These are phyloP conservation scores for Drosophila leontia DNA, from an alignment of 1,140 invertebrate species.

Conservation along the genomic window DNA sequence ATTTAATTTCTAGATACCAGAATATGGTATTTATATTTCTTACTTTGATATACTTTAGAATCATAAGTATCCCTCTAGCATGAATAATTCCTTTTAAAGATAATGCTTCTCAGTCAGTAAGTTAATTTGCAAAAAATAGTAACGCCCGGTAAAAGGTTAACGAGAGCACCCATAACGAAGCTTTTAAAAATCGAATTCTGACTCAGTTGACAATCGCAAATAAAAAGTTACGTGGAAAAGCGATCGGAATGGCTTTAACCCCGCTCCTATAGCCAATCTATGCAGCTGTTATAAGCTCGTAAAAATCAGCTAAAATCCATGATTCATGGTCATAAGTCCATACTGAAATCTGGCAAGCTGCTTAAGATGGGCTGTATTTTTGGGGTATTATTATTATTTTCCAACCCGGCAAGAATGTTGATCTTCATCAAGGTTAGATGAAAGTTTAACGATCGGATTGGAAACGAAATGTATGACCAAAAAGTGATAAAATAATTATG, in stretches of 20 bases:
- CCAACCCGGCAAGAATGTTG: conserved; percentile 20
- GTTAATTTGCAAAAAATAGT: background rate
- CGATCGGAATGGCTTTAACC: conserved; percentile 8
- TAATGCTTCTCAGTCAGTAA: background rate
- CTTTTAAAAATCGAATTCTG: background rate
- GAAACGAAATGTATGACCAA: conserved; percentile 23
- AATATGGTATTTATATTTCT: too few species aligned
- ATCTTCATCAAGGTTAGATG: conserved; percentile 39
- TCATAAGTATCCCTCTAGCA: too few species aligned
- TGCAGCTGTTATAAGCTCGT: conserved; percentile 49
- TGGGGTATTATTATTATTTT: conserved; percentile 15
- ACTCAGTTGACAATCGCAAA: conserved; percentile 19
- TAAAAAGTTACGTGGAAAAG: conserved; percentile 31
- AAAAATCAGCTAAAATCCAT: conserved; percentile 48
- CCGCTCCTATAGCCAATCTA: conserved; percentile 9
- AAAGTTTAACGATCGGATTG: conserved; percentile 41
- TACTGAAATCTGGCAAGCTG: conserved; percentile 18
- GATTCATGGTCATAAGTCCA: conserved; percentile 41
- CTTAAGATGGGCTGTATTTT: conserved; percentile 17
- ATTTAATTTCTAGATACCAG: too few species aligned
- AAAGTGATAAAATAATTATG: conserved; percentile 33
- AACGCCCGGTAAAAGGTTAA: conserved; percentile 7
- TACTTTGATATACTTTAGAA: too few species aligned
- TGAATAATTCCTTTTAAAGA: background rate
- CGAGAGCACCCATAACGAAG: background rate